Conservation (phyloP, 2,797 vertebrate genomes). For the Morus bassanus region DNA sequence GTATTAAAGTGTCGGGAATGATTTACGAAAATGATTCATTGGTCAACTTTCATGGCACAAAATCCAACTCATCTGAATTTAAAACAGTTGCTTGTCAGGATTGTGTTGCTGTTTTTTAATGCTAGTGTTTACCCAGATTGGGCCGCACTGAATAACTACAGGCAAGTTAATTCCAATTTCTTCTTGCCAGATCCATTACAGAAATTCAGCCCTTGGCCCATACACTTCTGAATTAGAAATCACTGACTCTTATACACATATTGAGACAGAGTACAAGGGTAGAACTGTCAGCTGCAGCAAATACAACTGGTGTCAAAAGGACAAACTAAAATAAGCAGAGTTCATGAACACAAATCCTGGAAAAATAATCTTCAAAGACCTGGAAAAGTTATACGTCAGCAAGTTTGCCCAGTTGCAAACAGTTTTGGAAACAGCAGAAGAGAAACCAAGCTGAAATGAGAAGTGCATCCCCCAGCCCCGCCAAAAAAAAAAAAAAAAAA, state of each 20-base stretch:
- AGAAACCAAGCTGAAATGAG: not conserved
- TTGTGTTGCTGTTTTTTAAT: not conserved
- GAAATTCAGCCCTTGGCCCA: not conserved
- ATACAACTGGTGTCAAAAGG: not conserved
- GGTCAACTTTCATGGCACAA: not conserved
- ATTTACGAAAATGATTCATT: not conserved
- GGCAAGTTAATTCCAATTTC: not conserved
- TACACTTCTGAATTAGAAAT: not conserved
- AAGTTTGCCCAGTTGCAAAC: not conserved
- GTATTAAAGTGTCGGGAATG: not conserved
- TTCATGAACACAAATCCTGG: not conserved
- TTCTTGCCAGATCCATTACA: not conserved
- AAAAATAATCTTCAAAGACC: slow-evolving; percentile 27
- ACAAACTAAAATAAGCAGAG: not conserved
- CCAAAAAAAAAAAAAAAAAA: not conserved
- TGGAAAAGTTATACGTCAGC: not conserved
- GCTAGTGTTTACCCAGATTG: not conserved
- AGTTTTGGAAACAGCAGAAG: not conserved
- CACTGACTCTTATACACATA: not conserved
- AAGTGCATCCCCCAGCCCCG: not conserved
- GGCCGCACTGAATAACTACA: not conserved
- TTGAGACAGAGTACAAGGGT: not conserved
- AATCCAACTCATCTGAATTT: not conserved
- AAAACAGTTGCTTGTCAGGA: not conserved
- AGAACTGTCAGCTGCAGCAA: not conserved